phyloP scores from a whole-genome alignment of 2,113 vertebrate species.

The Anser cygnoides region DNA sequence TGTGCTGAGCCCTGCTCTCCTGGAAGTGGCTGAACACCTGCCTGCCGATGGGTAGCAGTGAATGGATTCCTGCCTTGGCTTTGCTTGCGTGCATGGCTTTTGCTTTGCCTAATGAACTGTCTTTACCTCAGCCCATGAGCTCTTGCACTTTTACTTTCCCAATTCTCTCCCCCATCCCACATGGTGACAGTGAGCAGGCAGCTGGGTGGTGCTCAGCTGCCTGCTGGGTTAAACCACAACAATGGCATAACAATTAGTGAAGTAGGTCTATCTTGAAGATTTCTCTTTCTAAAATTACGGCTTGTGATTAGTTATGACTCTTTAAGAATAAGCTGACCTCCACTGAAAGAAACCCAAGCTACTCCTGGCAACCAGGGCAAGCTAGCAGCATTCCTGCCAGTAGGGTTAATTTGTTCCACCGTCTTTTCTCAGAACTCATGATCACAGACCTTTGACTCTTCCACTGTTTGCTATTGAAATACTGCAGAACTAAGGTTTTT shows the following conservation, averaged over 20 bases:
- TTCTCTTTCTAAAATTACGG: background rate
- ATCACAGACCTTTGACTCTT: background rate
- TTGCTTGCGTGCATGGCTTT: too few relatives aligned
- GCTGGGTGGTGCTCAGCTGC: too few relatives aligned
- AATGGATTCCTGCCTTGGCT: too few relatives aligned
- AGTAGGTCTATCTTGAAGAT: background rate
- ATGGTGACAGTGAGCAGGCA: too few relatives aligned
- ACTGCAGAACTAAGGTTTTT: background rate
- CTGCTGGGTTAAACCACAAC: too few relatives aligned
- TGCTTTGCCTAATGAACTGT: too few relatives aligned
- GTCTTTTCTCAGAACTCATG: background rate
- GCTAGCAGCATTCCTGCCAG: background rate
- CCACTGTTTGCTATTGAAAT: background rate
- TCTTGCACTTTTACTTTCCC: too few relatives aligned
- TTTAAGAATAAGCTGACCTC: background rate
- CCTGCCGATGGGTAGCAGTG: too few relatives aligned
- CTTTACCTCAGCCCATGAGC: too few relatives aligned
- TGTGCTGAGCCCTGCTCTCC: too few relatives aligned
- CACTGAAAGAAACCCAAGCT: background rate
- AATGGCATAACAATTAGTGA: background rate
- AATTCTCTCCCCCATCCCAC: too few relatives aligned
- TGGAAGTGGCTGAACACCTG: too few relatives aligned
- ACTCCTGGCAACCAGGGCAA: background rate
- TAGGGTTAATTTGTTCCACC: background rate
- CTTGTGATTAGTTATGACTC: background rate